Evolutionary conservation across 1,140 invertebrate species (phyloP).

Genomic region (Drosophila ananassae): DNA sequence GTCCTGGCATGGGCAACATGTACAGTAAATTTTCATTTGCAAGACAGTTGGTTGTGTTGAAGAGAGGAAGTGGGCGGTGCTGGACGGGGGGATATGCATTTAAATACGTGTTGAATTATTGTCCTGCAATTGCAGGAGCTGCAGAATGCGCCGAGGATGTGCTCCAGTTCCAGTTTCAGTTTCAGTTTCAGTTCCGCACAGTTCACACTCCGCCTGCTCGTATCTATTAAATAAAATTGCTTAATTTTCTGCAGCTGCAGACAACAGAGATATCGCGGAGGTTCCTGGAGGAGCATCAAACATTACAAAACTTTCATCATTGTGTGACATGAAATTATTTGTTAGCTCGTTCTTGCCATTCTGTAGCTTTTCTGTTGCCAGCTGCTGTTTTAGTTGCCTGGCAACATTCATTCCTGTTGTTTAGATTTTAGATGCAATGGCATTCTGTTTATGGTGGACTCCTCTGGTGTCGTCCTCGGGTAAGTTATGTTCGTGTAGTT

Average conservation of each 20-base stretch:
- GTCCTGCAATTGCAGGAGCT: constrained; percentile 58
- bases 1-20: constrained; percentile 70
- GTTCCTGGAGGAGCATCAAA: constrained; percentile 56
- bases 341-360: constrained; percentile 46
- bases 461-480: constrained; percentile 28
- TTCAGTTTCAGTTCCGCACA: not conserved
- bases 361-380: not conserved
- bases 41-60: constrained; percentile 51
- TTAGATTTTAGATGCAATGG: constrained; percentile 71
- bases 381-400: constrained; percentile 33
- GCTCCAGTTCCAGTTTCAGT: constrained; percentile 40
- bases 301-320: constrained; percentile 80
- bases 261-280: constrained; percentile 10
- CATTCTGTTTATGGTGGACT: constrained; percentile 70
- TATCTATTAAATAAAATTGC: constrained; percentile 80
- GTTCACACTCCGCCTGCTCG: constrained; percentile 23
- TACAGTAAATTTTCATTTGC: constrained; percentile 81
- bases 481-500: constrained; percentile 33
- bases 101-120: constrained; percentile 82
- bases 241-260: constrained; percentile 73
- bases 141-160: constrained; percentile 58
- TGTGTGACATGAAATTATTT: constrained; percentile 81
- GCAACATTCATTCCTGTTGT: constrained; percentile 79
- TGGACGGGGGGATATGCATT: constrained; percentile 56
- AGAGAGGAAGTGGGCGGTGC: constrained; percentile 14